Percentiles rank a stretch among this genome's conserved stretches.
These are phyloP conservation scores for Sturnira hondurensis DNA, from an alignment of 2,113 vertebrate genomes.

Conservation along the genomic window DNA sequence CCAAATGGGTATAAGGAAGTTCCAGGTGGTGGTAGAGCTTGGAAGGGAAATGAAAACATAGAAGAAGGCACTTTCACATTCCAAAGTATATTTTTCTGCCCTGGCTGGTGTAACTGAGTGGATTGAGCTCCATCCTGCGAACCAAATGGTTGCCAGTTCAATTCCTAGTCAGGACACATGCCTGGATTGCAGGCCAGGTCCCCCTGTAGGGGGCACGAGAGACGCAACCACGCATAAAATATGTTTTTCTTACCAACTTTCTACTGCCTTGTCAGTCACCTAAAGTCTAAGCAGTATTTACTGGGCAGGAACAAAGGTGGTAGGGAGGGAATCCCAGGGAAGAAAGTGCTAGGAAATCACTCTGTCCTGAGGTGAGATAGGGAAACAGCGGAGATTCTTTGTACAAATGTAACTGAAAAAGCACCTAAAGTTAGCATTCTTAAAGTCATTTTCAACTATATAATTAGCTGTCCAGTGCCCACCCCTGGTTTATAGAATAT, in stretches of 20 bases:
- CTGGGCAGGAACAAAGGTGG: not conserved
- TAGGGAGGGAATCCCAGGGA: not conserved
- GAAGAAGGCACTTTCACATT: not conserved
- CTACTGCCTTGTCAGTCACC: not conserved
- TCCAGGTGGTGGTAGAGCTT: not conserved
- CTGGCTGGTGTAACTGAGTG: too few species aligned
- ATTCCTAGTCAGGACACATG: too few species aligned
- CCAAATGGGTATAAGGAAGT: not conserved
- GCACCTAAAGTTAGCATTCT: not conserved
- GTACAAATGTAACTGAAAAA: not conserved
- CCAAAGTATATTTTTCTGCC: not conserved
- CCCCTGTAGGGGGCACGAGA: too few species aligned
- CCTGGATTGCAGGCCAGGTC: too few species aligned
- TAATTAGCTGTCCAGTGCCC: not conserved
- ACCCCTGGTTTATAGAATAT: not conserved
- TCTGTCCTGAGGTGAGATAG: not conserved
- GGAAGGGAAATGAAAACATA: not conserved
- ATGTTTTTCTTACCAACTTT: not conserved
- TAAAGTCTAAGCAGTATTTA: not conserved
- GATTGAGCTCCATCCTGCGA: too few species aligned
- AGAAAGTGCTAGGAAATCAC: not conserved
- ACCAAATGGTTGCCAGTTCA: too few species aligned
- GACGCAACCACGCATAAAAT: not conserved
- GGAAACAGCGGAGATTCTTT: not conserved
- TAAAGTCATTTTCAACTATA: not conserved